phyloP scores from a whole-genome alignment of 2,113 vertebrate species.

The Acrocephalus kingi region DNA sequence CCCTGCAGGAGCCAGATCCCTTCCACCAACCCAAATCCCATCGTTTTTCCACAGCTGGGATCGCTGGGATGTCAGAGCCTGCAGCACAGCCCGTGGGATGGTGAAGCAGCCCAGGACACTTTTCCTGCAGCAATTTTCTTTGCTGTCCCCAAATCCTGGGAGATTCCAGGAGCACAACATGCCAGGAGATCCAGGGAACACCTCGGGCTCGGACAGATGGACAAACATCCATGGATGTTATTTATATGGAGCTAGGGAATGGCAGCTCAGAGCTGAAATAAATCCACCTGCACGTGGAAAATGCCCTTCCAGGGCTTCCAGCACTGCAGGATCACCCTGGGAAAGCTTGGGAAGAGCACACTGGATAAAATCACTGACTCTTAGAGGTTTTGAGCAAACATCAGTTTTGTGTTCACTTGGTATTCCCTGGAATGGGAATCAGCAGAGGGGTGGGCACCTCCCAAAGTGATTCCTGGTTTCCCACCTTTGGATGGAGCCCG shows the following conservation, averaged over 20 bases:
- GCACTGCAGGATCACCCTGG: neutral
- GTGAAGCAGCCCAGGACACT: fast-evolving
- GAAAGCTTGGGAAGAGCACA: neutral
- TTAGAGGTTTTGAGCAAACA: neutral
- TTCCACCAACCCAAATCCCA: neutral
- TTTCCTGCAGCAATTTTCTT: neutral
- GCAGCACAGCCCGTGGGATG: fast-evolving
- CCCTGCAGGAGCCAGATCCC: neutral
- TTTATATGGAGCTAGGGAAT: neutral
- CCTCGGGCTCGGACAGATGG: fast-evolving
- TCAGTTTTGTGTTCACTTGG: neutral
- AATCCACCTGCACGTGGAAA: neutral
- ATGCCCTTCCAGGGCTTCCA: neutral
- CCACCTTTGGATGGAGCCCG: neutral
- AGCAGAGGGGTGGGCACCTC: neutral
- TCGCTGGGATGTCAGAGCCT: neutral
- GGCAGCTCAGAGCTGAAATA: neutral
- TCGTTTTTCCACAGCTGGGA: neutral
- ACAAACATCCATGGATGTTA: fast-evolving
- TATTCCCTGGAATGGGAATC: neutral
- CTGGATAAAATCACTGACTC: neutral
- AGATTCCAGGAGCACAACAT: neutral
- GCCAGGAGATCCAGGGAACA: neutral
- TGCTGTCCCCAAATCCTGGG: neutral
- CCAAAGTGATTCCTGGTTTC: neutral